Evolutionary conservation across 2,113 vertebrate genomes (phyloP), one percentile per base, ranked within the genome.

Genomic region (Propithecus coquereli): DNA sequence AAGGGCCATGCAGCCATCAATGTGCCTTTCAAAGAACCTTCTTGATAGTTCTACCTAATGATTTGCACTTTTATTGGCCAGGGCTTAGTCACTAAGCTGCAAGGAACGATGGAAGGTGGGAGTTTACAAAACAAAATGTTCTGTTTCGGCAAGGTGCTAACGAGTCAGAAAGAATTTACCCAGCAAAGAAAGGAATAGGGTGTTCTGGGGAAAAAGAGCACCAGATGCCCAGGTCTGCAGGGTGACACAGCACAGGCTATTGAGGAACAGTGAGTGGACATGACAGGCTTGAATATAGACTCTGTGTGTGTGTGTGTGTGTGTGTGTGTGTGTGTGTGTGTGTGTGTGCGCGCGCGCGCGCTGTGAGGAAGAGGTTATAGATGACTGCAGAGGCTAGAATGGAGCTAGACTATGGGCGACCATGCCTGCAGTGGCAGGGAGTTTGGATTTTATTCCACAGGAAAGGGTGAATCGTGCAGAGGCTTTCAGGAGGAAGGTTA

Each of bases 121-220:
- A 90, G 52, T 79, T 40, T 59, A 32, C 16, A 91, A 57, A 80
- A 77, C 40, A 80, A n/a, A 92, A 73, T 34, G 30, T 20, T 22
- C 43, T 57, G 12, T 73, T 76, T 87, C 63, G 76, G 25, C 32
- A 61, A 76, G 73, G n/a, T 47, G 43, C 83, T 79, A 68, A 80
- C 81, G 61, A n/a, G 5, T 57, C 59, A 90, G 84, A 70, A 94
- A 87, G 92, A 54, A 90, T 76, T 87, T 92, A 9, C 40, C 63
- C 80, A 47, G 63, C 45, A 92, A 57, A 90, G 74, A 81, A 92
- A 82, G n/a, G 10, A 70, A 17, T 47, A 30, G 52, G 34, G 2
- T 27, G 25, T 93, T 92, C 50, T 10, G 1, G 45, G 52, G 76
- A 52, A 52, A 37, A 87, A 86, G 25, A 77, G 37, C 27, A 47